Evolutionary conservation across 2,888 invertebrate genomes (phyloP).

Genomic region (Lapara coniferarum): DNA sequence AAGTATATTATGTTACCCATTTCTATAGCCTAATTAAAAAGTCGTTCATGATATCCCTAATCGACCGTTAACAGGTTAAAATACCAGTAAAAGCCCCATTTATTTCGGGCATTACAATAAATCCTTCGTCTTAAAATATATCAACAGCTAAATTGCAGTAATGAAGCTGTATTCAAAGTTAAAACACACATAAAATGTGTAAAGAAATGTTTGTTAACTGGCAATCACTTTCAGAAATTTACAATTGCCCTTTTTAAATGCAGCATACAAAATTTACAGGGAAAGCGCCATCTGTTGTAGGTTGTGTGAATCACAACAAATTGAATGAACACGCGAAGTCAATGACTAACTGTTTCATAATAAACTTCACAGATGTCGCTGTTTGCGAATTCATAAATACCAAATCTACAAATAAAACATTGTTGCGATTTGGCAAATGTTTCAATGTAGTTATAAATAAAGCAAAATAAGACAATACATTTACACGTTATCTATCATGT

Average conservation of each 20-base stretch:
- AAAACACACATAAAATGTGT: neutral
- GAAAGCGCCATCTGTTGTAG: slow-evolving; percentile 1
- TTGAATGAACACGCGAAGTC: neutral
- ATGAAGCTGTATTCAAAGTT: neutral
- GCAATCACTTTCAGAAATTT: neutral
- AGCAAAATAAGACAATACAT: slow-evolving; percentile 7
- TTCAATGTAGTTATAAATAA: slow-evolving; percentile 23
- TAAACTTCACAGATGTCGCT: slow-evolving; percentile 3
- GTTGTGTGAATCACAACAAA: neutral
- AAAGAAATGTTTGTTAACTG: neutral
- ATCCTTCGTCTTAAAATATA: neutral
- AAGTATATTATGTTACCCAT: too few species aligned
- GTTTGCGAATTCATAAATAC: neutral
- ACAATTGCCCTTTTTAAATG: neutral
- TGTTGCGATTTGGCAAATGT: slow-evolving; percentile 33
- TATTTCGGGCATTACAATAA: neutral
- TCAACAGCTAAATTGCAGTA: neutral
- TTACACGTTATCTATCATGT: slow-evolving; percentile 15
- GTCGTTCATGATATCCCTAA: too few species aligned
- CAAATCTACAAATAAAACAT: slow-evolving; percentile 26
- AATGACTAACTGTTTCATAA: neutral
- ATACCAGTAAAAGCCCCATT: neutral
- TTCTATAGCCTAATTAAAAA: too few species aligned
- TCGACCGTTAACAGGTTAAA: neutral
- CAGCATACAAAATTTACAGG: too few species aligned